Percentiles rank a stretch among this genome's conserved stretches.
These are phyloP conservation scores for Carpatolechia fugitivella DNA, from an alignment of 2,888 invertebrate genomes.

Conservation along the genomic window DNA sequence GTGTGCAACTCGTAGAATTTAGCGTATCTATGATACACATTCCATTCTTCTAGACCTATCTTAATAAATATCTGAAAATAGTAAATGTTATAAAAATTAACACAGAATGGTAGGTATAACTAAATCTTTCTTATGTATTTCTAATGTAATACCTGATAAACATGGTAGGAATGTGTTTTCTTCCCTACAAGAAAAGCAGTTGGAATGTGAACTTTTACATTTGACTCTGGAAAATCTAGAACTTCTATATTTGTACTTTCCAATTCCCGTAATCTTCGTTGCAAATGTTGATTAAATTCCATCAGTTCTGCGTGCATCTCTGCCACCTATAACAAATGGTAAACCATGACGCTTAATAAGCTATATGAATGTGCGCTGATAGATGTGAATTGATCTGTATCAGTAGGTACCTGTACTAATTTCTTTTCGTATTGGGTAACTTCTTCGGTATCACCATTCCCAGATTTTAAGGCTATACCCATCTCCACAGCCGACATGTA, in stretches of 20 bases:
- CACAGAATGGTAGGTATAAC: not conserved
- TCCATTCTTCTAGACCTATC: slow-evolving; percentile 95
- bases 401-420: slow-evolving; percentile 84
- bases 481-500: slow-evolving; percentile 94
- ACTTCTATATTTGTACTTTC: slow-evolving; percentile 62
- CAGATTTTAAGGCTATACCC: slow-evolving; percentile 87
- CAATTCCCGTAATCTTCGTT: slow-evolving; percentile 81
- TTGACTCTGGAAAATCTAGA: slow-evolving; percentile 60
- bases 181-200: slow-evolving; percentile 86
- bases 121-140: not conserved
- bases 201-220: slow-evolving; percentile 92
- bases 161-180: slow-evolving; percentile 88
- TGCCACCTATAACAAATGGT: slow-evolving; percentile 82
- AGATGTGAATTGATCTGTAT: too few species aligned
- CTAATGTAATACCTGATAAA: slow-evolving; percentile 86
- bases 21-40: slow-evolving; percentile 95
- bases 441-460: slow-evolving; percentile 80
- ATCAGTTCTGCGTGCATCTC: slow-evolving; percentile 97
- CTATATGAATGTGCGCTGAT: too few species aligned
- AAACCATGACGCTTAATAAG: too few species aligned
- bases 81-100: not conserved
- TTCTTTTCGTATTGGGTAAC: slow-evolving; percentile 90
- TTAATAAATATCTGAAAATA: slow-evolving; percentile 86
- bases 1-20: slow-evolving; percentile 94
- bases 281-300: slow-evolving; percentile 93